A percentile compares a stretch with the other conserved stretches of the same genome.
Evolutionary conservation across 2,797 vertebrate genomes (phyloP).

Genomic region (Streptopelia turtur): DNA sequence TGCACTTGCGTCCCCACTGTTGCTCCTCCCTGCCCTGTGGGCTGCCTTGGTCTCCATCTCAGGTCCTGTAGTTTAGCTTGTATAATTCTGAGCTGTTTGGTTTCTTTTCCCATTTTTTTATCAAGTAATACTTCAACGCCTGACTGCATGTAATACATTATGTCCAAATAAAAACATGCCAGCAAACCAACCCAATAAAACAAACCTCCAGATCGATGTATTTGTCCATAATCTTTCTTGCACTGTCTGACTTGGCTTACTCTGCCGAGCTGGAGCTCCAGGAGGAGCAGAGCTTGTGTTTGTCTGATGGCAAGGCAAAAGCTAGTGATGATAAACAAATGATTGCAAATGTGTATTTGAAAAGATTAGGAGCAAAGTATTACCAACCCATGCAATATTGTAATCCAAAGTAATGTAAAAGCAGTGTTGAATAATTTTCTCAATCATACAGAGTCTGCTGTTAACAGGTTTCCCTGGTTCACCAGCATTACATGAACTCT

Average conservation of each 20-base stretch:
- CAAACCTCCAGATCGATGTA: accelerated
- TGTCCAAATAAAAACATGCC: neutral
- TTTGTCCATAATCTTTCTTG: neutral
- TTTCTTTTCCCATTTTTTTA: neutral
- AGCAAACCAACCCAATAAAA: no score
- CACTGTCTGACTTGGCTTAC: neutral
- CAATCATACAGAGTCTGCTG: neutral
- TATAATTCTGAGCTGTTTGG: neutral
- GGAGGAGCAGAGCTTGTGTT: neutral
- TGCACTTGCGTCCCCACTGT: neutral
- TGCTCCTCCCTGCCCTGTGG: neutral
- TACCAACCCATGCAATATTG: neutral
- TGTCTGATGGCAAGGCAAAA: constrained; percentile 13
- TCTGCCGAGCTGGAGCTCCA: neutral
- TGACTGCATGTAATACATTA: neutral
- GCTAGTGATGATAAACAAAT: neutral
- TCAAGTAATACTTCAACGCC: neutral
- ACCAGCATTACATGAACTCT: neutral
- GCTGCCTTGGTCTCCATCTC: neutral
- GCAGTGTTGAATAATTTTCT: neutral
- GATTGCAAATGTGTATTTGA: neutral
- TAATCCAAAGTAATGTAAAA: constrained; percentile 20
- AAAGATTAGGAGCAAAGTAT: constrained; percentile 2
- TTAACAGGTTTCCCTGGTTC: constrained; percentile 38
- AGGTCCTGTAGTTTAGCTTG: neutral